Evolutionary conservation across 2,888 invertebrate species (phyloP).

Genomic region (Lordiphosa andalusiaca): DNA sequence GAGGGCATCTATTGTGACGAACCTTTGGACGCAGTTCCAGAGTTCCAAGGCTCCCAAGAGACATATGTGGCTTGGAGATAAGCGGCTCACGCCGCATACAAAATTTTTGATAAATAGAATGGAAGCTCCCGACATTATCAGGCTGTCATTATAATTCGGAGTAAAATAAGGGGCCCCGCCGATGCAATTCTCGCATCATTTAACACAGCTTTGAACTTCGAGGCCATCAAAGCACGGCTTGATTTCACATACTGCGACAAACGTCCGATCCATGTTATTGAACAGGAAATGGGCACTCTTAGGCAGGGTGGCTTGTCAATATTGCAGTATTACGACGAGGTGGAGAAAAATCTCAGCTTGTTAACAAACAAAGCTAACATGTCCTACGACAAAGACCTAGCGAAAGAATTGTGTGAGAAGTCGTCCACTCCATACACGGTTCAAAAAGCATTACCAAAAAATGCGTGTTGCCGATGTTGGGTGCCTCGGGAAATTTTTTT

Average conservation of each 20-base stretch:
- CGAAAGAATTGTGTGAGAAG: neutral
- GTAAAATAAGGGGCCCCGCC: constrained; percentile 2
- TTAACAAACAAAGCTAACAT: constrained; percentile 3
- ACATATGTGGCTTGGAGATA: too few species aligned
- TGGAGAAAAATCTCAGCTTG: constrained; percentile 9
- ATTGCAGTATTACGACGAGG: constrained; percentile 10
- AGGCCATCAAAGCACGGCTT: constrained; percentile 3
- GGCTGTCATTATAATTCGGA: constrained; percentile 1
- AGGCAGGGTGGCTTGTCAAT: constrained; percentile 2
- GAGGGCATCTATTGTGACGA: too few species aligned
- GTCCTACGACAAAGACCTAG: neutral
- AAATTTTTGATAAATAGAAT: neutral
- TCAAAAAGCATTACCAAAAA: too few species aligned
- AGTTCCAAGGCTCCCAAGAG: too few species aligned
- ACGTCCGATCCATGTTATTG: constrained; percentile 1
- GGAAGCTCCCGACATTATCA: constrained; percentile 4
- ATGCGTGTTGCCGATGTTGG: too few species aligned
- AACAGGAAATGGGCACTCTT: constrained; percentile 2
- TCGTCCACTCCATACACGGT: too few species aligned
- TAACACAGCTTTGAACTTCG: neutral
- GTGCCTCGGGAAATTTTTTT: neutral
- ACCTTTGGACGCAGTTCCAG: too few species aligned
- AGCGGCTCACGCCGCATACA: neutral
- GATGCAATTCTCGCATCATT: constrained; percentile 1
- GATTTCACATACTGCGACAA: constrained; percentile 7